These are phyloP conservation scores for Poecilia picta DNA, from an alignment of 2,797 vertebrate genomes.

Conservation along the genomic window DNA sequence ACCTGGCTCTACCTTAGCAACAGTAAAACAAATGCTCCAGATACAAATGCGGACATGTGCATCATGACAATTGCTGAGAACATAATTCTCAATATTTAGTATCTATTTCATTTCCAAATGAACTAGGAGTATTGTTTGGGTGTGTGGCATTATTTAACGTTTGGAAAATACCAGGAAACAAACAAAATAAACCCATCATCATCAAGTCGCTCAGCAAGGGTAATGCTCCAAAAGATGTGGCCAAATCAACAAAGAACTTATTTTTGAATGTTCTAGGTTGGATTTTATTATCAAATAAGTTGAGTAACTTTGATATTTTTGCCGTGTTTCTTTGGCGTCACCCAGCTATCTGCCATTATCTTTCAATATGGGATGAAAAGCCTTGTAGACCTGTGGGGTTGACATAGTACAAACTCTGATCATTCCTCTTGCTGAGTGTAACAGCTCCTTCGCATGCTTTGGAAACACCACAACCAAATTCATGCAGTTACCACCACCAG, in stretches of 20 bases:
- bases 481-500: constrained; percentile 71
- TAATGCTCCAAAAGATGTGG: not conserved
- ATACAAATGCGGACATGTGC: not conserved
- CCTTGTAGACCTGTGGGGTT: constrained; percentile 2
- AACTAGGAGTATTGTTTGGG: not conserved
- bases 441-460: constrained; percentile 37
- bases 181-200: not conserved
- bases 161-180: not conserved
- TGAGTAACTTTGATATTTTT: not conserved
- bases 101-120: not conserved
- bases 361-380: not conserved
- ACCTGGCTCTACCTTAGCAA: not conserved
- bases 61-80: not conserved
- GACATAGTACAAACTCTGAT: not conserved
- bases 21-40: not conserved
- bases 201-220: not conserved
- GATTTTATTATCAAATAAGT: not conserved
- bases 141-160: not conserved
- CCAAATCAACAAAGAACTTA: not conserved
- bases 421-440: constrained; percentile 2
- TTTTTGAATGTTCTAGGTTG: not conserved
- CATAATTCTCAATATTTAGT: not conserved
- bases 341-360: not conserved
- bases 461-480: constrained; percentile 49
- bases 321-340: not conserved